phyloP scores from a whole-genome alignment of 1,140 invertebrate genomes.

The Ooceraea biroi region DNA sequence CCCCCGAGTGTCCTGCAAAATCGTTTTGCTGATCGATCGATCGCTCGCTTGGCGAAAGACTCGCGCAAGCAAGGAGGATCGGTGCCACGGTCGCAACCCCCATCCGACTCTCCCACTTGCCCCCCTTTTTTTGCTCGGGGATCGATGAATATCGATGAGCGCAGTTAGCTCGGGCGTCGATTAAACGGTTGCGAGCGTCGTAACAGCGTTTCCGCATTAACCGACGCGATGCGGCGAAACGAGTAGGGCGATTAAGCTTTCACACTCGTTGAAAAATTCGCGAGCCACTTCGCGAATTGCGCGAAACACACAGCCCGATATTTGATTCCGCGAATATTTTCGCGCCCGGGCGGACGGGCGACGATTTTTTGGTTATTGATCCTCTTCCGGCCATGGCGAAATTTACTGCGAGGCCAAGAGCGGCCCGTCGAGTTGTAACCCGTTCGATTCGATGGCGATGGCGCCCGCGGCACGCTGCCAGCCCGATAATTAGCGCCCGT shows the following conservation, averaged over 20 bases:
- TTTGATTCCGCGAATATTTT: constrained; percentile 59
- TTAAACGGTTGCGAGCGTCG: constrained; percentile 57
- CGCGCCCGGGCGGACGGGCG: constrained; percentile 35
- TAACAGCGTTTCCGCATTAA: constrained; percentile 61
- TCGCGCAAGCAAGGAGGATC: constrained; percentile 37
- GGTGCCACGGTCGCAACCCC: constrained; percentile 50
- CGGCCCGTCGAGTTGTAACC: constrained; percentile 61
- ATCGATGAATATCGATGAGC: constrained; percentile 60
- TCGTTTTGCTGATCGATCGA: constrained; percentile 63
- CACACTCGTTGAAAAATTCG: constrained; percentile 56
- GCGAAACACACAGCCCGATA: constrained; percentile 53
- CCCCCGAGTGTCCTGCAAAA: constrained; percentile 64
- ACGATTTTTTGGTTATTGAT: constrained; percentile 52
- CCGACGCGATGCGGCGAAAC: constrained; percentile 58
- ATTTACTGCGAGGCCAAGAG: constrained; percentile 24
- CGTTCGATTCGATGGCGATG: constrained; percentile 67
- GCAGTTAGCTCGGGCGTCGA: constrained; percentile 58
- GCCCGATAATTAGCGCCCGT: constrained; percentile 81
- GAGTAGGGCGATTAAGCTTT: constrained; percentile 54
- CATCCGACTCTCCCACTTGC: neutral
- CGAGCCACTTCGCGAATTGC: constrained; percentile 61
- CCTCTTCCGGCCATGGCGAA: constrained; percentile 50
- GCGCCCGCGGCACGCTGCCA: constrained; percentile 67
- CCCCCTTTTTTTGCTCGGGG: constrained; percentile 10
- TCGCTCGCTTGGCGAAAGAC: constrained; percentile 56